Evolutionary conservation across 1,140 invertebrate species (phyloP), one percentile per base, ranked within the genome.

Genomic region (Musca vetustissima): DNA sequence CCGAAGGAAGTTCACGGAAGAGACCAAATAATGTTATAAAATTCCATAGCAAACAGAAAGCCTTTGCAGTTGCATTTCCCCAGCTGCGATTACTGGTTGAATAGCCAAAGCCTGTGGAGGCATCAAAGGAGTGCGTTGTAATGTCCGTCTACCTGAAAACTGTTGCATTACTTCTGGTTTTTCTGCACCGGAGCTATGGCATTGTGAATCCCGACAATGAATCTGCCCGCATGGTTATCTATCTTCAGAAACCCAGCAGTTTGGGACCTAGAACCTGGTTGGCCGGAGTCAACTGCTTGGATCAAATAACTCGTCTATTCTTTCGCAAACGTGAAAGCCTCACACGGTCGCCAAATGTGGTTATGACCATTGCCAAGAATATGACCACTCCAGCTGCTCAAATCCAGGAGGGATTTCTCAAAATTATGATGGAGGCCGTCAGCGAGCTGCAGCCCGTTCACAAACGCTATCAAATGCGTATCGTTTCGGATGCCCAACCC

Each of bases 191-290:
- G 36, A 43, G 7, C 11, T 43, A 8, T 6, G 13, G 50, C 25
- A 80, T 80, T 25, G 75, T 80, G 6, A 80, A 76, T 72, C 78
- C 74, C 1, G 43, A 73, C 11, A 75, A 77, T 47, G 73, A 79
- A 7, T 72, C 79, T 1, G 75, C 76, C 55, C 73, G 74, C 59
- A 74, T 72, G 65, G 76, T 79, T 24, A 76, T 81, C 28, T 78
- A 77, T 61, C 73, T 80, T 72, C 67, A 74, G 47, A 72, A 73
- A 2, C 70, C 64, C 8, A 73, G 72, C 59, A 75, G 75, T 8
- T 25, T 77, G 15, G 78, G 75, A 1, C 71, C 75, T 0, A 61
- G 73, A 7, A 70, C 74, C 0, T 78, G 75, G 76, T 57, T 69
- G 14, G 74, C 73, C 1, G 80, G 80, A 9, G 71, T 77, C 9